phyloP scores from a whole-genome alignment of 2,113 vertebrate species.

The Lynx canadensis region DNA sequence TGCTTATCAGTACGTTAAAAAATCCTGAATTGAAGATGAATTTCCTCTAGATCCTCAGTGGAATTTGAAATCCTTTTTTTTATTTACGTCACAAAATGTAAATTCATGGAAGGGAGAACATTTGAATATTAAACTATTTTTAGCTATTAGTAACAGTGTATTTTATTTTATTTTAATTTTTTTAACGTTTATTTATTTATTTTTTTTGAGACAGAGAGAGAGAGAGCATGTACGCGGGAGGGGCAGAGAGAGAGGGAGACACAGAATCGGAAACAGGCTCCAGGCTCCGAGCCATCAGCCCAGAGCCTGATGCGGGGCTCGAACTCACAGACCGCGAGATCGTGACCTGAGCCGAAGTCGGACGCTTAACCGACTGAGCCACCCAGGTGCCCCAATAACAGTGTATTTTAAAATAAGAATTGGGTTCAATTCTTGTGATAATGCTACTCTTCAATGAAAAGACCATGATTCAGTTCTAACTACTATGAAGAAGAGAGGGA shows the following conservation, averaged over 20 bases:
- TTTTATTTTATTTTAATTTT: too few species aligned
- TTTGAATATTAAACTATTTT: background rate
- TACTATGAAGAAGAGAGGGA: background rate
- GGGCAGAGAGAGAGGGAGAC: too few species aligned
- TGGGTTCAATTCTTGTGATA: background rate
- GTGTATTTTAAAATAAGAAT: background rate
- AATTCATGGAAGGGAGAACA: background rate
- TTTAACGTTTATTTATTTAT: too few species aligned
- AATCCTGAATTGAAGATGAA: background rate
- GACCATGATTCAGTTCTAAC: background rate
- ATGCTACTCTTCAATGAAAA: background rate
- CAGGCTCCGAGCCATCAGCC: too few species aligned
- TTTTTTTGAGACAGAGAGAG: too few species aligned
- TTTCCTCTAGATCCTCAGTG: background rate
- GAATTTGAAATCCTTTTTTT: background rate
- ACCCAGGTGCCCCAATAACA: background rate
- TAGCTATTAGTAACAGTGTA: background rate
- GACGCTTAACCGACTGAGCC: too few species aligned
- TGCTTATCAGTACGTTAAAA: background rate
- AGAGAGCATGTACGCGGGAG: too few species aligned
- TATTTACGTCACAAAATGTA: background rate
- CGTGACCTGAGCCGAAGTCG: too few species aligned
- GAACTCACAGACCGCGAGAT: too few species aligned
- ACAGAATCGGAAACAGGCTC: too few species aligned
- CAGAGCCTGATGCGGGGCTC: fast-evolving